Evolutionary conservation across 1,140 invertebrate genomes (phyloP), one percentile per base, ranked within the genome.

Genomic region (Euwallacea fornicatus): DNA sequence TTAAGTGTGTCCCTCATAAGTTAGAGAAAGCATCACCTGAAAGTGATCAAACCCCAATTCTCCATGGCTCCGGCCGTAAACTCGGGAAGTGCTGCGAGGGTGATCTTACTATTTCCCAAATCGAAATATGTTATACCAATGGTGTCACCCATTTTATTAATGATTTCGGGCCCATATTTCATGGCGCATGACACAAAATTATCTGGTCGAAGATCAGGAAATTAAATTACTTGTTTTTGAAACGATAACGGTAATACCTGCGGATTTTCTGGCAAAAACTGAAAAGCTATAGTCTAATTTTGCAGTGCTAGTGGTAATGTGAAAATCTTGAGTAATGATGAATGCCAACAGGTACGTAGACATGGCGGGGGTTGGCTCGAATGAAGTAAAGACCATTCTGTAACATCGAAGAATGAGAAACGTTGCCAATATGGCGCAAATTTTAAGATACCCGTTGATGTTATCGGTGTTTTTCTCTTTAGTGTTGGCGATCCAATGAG

Each of bases 21-120:
- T 56, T 16, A 21, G 21, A 21, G 15, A 33, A 42, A 43, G 42
- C 72, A 4, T 33, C 1, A 91, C 93, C 91, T 88, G 82, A 93
- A 98, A 0, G 93, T 97, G 13, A 97, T 88, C 0, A 97, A 80
- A 0, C 93, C 92, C 91, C 92, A 94, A 80, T 94, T 94, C 78
- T 94, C 93, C 92, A 94, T 95, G 2, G 92, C 97, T 0, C 94
- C 95, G 13, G 93, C 92, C 56, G 88, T 83, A 82, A 96, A 96
- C 81, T 93, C 87, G 2, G 90, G 90, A 56, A 93, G 85, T 8
- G 88, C 86, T 43, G 91, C 83, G 76, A 91, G 85, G 76, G 90
- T 86, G 76, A 86, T 75, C 75, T 88, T 74, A 0, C 7, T 11
- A 0, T 65, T 43, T 50, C 62, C 73, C 50, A 6, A 10, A 79